Conservation (phyloP, 2,113 vertebrate species). For the Charina bottae region DNA sequence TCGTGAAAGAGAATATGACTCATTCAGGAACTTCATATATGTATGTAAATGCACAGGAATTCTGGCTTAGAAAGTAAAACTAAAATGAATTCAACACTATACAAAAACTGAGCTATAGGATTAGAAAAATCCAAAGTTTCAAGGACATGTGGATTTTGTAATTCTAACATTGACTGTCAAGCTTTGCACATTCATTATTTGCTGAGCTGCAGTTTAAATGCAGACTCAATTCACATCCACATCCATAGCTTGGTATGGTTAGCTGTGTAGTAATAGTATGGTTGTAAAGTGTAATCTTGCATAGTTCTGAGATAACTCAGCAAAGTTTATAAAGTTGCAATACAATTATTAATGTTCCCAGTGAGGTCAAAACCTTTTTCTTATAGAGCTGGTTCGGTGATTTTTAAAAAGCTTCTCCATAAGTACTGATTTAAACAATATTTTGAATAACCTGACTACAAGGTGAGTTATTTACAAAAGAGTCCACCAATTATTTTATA, state of each 20-base stretch:
- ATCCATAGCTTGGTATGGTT: background rate
- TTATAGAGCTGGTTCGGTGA: conserved; percentile 27
- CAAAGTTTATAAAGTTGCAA: conserved; percentile 12
- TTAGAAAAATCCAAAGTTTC: background rate
- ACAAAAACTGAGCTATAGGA: background rate
- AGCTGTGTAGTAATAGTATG: background rate
- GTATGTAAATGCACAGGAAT: background rate
- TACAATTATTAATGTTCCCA: conserved; percentile 39
- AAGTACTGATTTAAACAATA: conserved; percentile 37
- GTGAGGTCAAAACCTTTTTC: background rate
- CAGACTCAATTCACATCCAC: background rate
- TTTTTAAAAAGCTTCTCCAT: conserved; percentile 24
- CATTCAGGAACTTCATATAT: background rate
- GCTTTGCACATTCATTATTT: background rate
- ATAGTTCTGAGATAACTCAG: conserved; percentile 28
- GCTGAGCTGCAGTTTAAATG: background rate
- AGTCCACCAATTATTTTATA: conserved; percentile 1
- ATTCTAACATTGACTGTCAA: background rate
- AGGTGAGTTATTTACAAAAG: conserved; percentile 37
- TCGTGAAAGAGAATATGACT: background rate
- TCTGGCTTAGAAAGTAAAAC: background rate
- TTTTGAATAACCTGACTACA: conserved; percentile 35
- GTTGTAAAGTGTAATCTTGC: conserved; percentile 16
- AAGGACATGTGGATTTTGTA: background rate
- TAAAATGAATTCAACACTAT: background rate